A percentile compares a stretch with the other conserved stretches of the same genome.
Conservation (phyloP, 30 jellyfish, hydroid and myxozoan species). For the Pseudorhiza aurosa region DNA sequence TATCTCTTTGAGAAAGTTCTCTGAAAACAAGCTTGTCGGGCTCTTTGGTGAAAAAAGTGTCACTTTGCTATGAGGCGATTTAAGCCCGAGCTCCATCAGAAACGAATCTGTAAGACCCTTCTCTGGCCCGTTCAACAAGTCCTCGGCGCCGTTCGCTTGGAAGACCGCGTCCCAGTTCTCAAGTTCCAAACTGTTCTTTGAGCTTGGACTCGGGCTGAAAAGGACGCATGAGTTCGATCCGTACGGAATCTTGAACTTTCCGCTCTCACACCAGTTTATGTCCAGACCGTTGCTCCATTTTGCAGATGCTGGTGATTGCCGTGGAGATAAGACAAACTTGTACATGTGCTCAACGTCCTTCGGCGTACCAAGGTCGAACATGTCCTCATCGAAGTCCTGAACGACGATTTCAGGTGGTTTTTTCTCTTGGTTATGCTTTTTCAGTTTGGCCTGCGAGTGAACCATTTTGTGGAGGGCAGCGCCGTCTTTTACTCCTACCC, state of each 20-base stretch:
- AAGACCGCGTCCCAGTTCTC: conserved; percentile 69
- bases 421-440: conserved; percentile 40
- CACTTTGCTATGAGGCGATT: conserved; percentile 79
- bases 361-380: conserved; percentile 85
- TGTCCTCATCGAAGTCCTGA: conserved; percentile 77
- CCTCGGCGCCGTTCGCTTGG: conserved; percentile 80
- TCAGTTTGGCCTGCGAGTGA: conserved; percentile 54
- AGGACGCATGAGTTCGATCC: conserved; percentile 70
- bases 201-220: conserved; percentile 55
- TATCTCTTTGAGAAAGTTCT: conserved; percentile 59
- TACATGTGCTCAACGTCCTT: conserved; percentile 74
- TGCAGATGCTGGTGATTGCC: conserved; percentile 53
- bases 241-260: conserved; percentile 67
- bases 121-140: conserved; percentile 67
- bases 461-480: conserved; percentile 41
- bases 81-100: conserved; percentile 67
- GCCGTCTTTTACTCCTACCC: conserved; percentile 33
- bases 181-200: conserved; percentile 9
- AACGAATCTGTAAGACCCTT: conserved; percentile 64
- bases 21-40: conserved; percentile 67
- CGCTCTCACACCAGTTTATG: conserved; percentile 32
- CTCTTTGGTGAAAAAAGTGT: conserved; percentile 76
- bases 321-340: conserved; percentile 73
- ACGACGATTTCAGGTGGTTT: conserved; percentile 75
- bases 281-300: conserved; percentile 69